Conservation (phyloP, 35 echinoderm and acorn worm genomes). For the Ptychodera flava region DNA sequence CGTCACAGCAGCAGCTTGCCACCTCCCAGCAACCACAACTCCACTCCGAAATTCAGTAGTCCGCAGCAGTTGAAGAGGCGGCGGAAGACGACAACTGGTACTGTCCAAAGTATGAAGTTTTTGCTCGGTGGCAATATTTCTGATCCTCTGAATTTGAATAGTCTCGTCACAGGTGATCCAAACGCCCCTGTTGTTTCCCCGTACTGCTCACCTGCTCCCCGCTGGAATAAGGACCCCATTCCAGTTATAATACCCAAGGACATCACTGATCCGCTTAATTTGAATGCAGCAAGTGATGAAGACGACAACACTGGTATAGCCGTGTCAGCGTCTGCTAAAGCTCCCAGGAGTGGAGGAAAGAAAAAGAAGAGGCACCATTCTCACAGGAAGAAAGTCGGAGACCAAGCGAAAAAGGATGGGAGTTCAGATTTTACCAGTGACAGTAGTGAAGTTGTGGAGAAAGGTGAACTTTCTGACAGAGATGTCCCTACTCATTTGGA, state of each 20-base stretch:
- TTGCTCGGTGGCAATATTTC: conserved; percentile 73
- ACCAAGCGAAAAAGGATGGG: neutral
- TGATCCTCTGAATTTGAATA: conserved; percentile 95
- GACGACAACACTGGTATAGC: conserved; percentile 28
- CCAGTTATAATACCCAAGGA: conserved; percentile 90
- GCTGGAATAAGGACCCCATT: conserved; percentile 85
- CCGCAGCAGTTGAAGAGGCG: conserved; percentile 37
- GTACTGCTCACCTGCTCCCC: conserved; percentile 69
- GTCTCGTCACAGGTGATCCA: conserved; percentile 67
- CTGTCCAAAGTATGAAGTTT: conserved; percentile 48
- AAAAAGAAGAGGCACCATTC: conserved; percentile 28
- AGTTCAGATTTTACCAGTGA: neutral
- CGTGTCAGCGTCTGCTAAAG: conserved; percentile 29
- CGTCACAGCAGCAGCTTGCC: neutral
- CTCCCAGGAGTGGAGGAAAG: conserved; percentile 19
- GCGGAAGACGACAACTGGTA: conserved; percentile 63
- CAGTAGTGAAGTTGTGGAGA: neutral
- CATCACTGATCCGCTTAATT: conserved; percentile 80
- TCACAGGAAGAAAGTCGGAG: neutral
- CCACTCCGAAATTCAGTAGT: neutral
- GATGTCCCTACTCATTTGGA: neutral
- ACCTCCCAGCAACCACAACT: neutral
- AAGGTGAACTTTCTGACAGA: neutral
- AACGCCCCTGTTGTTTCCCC: conserved; percentile 66
- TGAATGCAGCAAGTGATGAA: conserved; percentile 55